Base-by-base conservation (phyloP, 2,888 invertebrate genomes). In the Nezara viridula region DNA sequence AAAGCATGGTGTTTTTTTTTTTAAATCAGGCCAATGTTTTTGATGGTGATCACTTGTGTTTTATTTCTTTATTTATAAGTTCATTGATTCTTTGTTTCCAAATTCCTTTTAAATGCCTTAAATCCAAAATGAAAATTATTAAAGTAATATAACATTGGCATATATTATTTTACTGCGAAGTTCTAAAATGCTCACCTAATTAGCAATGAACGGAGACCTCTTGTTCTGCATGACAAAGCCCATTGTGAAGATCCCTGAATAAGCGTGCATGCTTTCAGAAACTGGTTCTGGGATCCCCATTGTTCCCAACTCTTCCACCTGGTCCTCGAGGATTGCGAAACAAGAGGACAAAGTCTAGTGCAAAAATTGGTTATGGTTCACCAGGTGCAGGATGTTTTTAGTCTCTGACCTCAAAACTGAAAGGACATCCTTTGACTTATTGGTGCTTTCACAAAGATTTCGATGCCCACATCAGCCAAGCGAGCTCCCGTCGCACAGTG, bases 271-370 rank as follows among this genome's bases (percentile, higher is more conserved):
- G 81, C 81, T 81, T 81, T 81, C 81, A 81, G 40, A 73, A 81
- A 81, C 81, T 81, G 81, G 81, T 81, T 81, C 81, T 47, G 81
- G 81, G 44, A 81, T n/a, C 14, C 4, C 24, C 81, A 81, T 81
- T 81, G 81, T 81, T 81, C 81, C 44, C 24, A n/a, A 40, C n/a
- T 40, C 66, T 47, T 81, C 81, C 81, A 81, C 81, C 81, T 81
- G 81, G 81, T 44, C 4, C 81, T 81, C 19, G 44, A 40, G 44
- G 12, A 81, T 81, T 81, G 81, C 44, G n/a, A 47, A 47, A 81
- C 81, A 81, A 81, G 44, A 47, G 81, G 81, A 47, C 81, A 14
- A 44, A 47, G n/a, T 47, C 81, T 40, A 81, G 81, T 81, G 81
- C 44, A n/a, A 81, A 81, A 81, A 81, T 81, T 81, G n/a, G 81